Conservation (phyloP, 2,113 vertebrate species). For the Conger conger region DNA sequence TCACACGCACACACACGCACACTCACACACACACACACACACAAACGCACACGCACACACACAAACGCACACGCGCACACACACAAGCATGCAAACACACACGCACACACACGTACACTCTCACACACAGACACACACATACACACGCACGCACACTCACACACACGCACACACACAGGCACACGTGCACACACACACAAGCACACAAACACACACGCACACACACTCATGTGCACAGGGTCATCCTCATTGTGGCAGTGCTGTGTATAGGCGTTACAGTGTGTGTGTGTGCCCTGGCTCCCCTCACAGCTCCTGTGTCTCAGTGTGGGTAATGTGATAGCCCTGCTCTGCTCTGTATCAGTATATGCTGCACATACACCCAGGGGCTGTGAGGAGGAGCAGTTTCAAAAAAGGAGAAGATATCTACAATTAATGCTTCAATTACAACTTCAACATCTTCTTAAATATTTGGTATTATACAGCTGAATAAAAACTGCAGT, state of each 20-base stretch:
- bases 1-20: constrained; percentile 44
- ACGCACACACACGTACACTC: neutral
- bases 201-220: constrained; percentile 36
- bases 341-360: constrained; percentile 43
- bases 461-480: too few species aligned
- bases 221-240: constrained; percentile 24
- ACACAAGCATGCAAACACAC: neutral
- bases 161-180: neutral
- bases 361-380: constrained; percentile 2
- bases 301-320: constrained; percentile 51
- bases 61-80: neutral
- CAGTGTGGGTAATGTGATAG: constrained; percentile 30
- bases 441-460: too few species aligned
- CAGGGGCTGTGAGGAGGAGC: too few species aligned
- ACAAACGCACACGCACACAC: neutral
- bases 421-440: too few species aligned
- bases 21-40: neutral
- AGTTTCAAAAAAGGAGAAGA: too few species aligned
- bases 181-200: constrained; percentile 31
- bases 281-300: constrained; percentile 22
- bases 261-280: constrained; percentile 36
- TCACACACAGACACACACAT: neutral
- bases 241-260: neutral
- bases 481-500: neutral
- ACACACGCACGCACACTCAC: neutral